These are phyloP conservation scores for Urocyon cinereoargenteus DNA, from an alignment of 2,797 vertebrate species.

Conservation along the genomic window DNA sequence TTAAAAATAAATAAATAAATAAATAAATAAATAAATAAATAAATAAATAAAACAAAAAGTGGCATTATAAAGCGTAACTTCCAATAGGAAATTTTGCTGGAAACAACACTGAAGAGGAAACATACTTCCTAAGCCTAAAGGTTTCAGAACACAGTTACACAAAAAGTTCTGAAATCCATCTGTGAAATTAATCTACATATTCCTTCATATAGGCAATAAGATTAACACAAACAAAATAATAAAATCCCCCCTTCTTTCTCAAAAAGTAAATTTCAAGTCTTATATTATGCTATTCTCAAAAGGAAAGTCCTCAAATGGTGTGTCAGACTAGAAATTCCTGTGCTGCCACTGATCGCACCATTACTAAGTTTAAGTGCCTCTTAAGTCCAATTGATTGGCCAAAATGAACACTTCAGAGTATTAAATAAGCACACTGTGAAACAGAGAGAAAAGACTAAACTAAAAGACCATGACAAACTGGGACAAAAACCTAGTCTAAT, in stretches of 20 bases:
- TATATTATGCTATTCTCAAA: neutral
- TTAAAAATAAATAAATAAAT: too few relatives aligned
- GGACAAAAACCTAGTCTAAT: neutral
- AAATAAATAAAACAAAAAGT: too few relatives aligned
- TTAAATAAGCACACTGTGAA: neutral
- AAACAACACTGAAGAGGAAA: neutral
- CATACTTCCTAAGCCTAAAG: conserved; percentile 23
- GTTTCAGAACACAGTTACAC: conserved; percentile 25
- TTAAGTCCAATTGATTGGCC: conserved; percentile 6
- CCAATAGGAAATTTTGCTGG: neutral
- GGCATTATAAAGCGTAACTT: conserved; percentile 36
- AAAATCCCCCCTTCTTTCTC: neutral
- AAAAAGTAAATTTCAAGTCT: neutral
- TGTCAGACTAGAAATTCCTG: neutral
- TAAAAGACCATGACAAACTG: neutral
- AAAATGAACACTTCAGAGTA: neutral
- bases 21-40: too few relatives aligned
- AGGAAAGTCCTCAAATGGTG: neutral
- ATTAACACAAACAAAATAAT: neutral
- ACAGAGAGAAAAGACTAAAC: neutral
- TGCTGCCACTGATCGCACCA: neutral
- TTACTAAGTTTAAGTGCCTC: conserved; percentile 29
- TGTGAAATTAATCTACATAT: neutral
- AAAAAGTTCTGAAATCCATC: neutral
- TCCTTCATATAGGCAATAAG: neutral